Evolutionary conservation across 2,888 invertebrate genomes (phyloP).

Genomic region (Meiosimyza platycephala): DNA sequence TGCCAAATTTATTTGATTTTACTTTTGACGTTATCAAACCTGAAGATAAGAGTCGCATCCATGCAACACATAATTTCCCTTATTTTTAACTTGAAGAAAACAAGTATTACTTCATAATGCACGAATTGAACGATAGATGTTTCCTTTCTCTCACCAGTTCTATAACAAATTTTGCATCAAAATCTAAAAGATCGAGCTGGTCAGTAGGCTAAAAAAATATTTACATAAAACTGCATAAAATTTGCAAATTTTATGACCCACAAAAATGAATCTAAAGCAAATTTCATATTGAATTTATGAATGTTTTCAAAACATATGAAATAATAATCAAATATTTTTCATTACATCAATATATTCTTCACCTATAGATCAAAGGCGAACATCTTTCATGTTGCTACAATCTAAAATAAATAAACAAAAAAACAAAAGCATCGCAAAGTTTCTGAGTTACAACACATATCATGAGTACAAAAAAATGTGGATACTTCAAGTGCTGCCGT

Average conservation of each 20-base stretch:
- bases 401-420: not conserved
- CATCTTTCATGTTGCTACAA: not conserved
- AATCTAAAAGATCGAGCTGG: not conserved
- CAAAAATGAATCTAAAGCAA: constrained; percentile 11
- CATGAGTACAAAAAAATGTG: not conserved
- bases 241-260: constrained; percentile 12
- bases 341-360: constrained; percentile 2
- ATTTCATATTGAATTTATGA: not conserved
- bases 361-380: constrained; percentile 12
- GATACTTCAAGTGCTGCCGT: not conserved
- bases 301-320: constrained; percentile 1
- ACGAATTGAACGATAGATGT: too few relatives aligned
- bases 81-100: too few relatives aligned
- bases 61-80: too few relatives aligned
- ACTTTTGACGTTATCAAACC: too few relatives aligned
- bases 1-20: too few relatives aligned
- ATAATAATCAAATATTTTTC: constrained; percentile 13
- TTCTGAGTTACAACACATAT: not conserved
- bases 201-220: constrained; percentile 25
- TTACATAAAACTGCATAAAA: constrained; percentile 9
- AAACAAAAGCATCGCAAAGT: too few relatives aligned
- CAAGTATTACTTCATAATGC: too few relatives aligned
- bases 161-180: not conserved
- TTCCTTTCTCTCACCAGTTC: too few relatives aligned
- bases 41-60: too few relatives aligned